A percentile compares a stretch with the other conserved stretches of the same genome.
phyloP scores from a whole-genome alignment of 2,888 invertebrate genomes.

The Sphecodes monilicornis region DNA sequence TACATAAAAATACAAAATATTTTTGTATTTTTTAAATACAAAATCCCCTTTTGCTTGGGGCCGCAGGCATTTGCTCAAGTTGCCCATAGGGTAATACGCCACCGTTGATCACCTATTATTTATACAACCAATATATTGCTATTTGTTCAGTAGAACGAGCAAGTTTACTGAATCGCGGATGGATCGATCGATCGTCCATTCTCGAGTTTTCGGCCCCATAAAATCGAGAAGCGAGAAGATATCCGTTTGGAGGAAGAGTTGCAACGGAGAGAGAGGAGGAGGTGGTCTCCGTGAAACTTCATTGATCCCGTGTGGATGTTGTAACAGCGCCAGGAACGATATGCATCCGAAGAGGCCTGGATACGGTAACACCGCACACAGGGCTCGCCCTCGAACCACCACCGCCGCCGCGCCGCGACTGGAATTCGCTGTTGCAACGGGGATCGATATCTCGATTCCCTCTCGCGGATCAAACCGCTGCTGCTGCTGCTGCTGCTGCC shows the following conservation, averaged over 20 bases:
- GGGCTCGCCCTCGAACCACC: conserved; percentile 41
- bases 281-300: conserved; percentile 7
- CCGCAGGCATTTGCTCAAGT: too few species aligned
- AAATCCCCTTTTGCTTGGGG: too few species aligned
- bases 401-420: background rate
- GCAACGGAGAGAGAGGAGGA: background rate
- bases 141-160: too few species aligned
- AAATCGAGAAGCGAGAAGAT: background rate
- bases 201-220: too few species aligned
- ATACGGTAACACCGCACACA: conserved; percentile 11
- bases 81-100: too few species aligned
- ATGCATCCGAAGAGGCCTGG: conserved; percentile 44
- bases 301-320: conserved; percentile 26
- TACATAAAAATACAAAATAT: too few species aligned
- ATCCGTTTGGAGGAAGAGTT: too few species aligned
- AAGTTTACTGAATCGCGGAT: too few species aligned
- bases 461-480: conserved; percentile 64
- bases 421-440: conserved; percentile 72
- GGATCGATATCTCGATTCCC: conserved; percentile 70
- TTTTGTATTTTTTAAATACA: too few species aligned
- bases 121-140: too few species aligned
- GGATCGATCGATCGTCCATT: too few species aligned
- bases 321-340: conserved; percentile 45
- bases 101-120: too few species aligned
- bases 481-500: background rate